phyloP scores from a whole-genome alignment of 2,113 vertebrate species.

The Hassar affinis region DNA sequence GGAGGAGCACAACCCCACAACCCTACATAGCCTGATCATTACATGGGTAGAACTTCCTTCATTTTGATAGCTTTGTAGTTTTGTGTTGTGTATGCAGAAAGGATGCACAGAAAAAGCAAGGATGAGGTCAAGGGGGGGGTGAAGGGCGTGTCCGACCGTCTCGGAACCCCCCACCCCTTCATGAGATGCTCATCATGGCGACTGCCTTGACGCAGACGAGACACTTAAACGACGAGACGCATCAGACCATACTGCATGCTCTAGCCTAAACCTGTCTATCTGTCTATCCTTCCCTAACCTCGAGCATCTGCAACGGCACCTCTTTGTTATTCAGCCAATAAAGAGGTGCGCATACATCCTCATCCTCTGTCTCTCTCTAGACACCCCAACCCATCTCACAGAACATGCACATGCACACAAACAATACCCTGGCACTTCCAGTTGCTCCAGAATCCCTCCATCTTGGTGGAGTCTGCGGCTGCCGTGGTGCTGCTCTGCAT shows the following conservation, averaged over 20 bases:
- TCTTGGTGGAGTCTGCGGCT: slow-evolving; percentile 77
- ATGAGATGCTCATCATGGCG: slow-evolving; percentile 22
- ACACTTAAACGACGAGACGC: neutral
- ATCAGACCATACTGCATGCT: neutral
- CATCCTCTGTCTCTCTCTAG: neutral
- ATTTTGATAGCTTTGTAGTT: neutral
- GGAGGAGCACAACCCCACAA: neutral
- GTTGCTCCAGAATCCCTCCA: slow-evolving; percentile 96
- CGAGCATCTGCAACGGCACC: neutral
- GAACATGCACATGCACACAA: slow-evolving; percentile 47
- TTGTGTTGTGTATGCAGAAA: neutral
- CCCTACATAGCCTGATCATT: neutral
- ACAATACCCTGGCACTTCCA: slow-evolving; percentile 97
- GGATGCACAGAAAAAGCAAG: slow-evolving; percentile 3
- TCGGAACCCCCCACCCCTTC: slow-evolving; percentile 5
- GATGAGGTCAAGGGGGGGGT: neutral
- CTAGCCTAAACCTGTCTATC: neutral
- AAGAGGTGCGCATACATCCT: slow-evolving; percentile 57
- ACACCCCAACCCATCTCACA: neutral
- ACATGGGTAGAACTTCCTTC: neutral
- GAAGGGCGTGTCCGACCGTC: slow-evolving; percentile 45
- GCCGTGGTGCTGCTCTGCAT: slow-evolving; percentile 84
- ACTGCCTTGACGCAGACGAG: slow-evolving; percentile 28
- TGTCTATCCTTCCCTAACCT: neutral
- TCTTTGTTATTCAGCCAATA: slow-evolving; percentile 49